These are phyloP conservation scores for Chesias legatella DNA, from an alignment of 2,888 invertebrate species.

Conservation along the genomic window DNA sequence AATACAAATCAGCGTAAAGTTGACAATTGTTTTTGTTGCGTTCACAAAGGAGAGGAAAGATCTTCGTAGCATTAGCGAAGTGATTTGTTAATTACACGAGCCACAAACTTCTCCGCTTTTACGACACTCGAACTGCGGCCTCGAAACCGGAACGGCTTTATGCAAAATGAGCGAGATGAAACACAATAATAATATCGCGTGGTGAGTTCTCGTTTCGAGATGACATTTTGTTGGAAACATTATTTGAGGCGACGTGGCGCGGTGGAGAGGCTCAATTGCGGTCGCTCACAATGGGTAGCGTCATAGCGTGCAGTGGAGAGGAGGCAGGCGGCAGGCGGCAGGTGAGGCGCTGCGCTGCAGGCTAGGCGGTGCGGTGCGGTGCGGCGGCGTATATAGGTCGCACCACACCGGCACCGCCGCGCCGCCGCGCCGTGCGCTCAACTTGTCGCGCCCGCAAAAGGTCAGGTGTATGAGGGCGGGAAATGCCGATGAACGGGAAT, in stretches of 20 bases:
- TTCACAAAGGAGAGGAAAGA: conserved; percentile 26
- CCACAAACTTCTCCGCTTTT: conserved; percentile 46
- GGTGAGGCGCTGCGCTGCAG: conserved; percentile 36
- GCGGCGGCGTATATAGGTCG: conserved; percentile 70
- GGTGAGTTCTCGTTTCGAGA: conserved; percentile 52
- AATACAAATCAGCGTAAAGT: conserved; percentile 20
- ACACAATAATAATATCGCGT: conserved; percentile 61
- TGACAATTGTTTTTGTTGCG: conserved; percentile 14
- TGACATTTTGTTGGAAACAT: conserved; percentile 59
- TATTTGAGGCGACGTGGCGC: conserved; percentile 56
- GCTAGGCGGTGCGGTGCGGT: conserved; percentile 35
- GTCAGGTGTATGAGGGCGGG: conserved; percentile 78
- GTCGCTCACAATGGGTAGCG: conserved; percentile 53
- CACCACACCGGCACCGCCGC: too few relatives aligned
- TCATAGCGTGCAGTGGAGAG: conserved; percentile 11
- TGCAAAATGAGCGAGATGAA: conserved; percentile 46
- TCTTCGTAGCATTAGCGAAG: conserved; percentile 33
- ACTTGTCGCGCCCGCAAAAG: conserved; percentile 74
- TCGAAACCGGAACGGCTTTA: conserved; percentile 49
- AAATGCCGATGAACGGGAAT: conserved; percentile 68
- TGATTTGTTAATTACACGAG: conserved; percentile 45
- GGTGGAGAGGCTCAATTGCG: conserved; percentile 61
- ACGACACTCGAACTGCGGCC: conserved; percentile 49
- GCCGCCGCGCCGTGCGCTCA: conserved; percentile 74
- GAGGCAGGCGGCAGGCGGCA: conserved; percentile 24